phyloP scores from a whole-genome alignment of 2,888 invertebrate genomes.

The Osmoderma eremita region DNA sequence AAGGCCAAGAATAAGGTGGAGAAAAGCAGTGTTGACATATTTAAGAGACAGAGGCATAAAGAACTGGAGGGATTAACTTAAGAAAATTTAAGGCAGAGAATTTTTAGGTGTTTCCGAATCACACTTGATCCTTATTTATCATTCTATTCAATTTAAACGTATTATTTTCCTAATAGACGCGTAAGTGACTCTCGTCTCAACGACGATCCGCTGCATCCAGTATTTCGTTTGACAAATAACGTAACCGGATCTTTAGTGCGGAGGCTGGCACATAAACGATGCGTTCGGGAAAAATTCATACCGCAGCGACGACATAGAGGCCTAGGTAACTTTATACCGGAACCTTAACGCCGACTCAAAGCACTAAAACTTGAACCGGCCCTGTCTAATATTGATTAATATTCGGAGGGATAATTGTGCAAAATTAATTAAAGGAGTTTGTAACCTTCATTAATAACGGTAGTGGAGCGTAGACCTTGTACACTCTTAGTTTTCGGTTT shows the following conservation, averaged over 20 bases:
- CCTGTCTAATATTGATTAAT: conserved; percentile 61
- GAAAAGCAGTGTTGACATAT: too few relatives aligned
- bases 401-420: conserved; percentile 63
- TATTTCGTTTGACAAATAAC: conserved; percentile 31
- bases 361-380: conserved; percentile 33
- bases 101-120: too few relatives aligned
- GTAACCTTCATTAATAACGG: conserved; percentile 64
- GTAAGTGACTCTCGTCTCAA: conserved; percentile 16
- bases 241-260: conserved; percentile 27
- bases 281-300: conserved; percentile 23
- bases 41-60: too few relatives aligned
- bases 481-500: conserved; percentile 28
- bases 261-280: conserved; percentile 10
- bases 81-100: too few relatives aligned
- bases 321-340: conserved; percentile 20
- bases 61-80: too few relatives aligned
- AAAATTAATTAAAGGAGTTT: conserved; percentile 66
- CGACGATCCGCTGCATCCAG: neutral
- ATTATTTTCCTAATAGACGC: too few relatives aligned
- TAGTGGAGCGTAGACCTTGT: conserved; percentile 43
- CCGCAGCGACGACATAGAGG: neutral
- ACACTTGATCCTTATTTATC: too few relatives aligned
- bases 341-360: conserved; percentile 22
- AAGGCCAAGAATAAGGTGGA: too few relatives aligned
- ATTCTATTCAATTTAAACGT: too few relatives aligned